Conservation (phyloP, 2,888 invertebrate species). For the Chrysodeixis includens region DNA sequence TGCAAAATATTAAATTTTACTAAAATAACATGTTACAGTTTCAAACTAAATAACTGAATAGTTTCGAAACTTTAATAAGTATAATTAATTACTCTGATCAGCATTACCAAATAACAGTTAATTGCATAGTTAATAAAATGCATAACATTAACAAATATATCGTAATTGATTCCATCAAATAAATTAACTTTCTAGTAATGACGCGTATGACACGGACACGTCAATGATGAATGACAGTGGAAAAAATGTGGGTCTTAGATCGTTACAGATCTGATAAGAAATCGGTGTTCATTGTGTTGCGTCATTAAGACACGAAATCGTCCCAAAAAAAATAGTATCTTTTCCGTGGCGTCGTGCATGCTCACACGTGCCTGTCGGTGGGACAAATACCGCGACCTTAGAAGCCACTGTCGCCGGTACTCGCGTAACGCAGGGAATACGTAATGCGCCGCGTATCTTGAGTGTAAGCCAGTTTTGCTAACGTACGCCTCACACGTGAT, state of each 20-base stretch:
- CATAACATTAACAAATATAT: not conserved
- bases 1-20: no score
- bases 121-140: not conserved
- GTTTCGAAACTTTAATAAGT: no score
- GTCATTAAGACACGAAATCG: slow-evolving; percentile 31
- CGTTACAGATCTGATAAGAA: slow-evolving; percentile 23
- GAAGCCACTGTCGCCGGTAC: slow-evolving; percentile 45
- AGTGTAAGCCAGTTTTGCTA: slow-evolving; percentile 54
- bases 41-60: not conserved
- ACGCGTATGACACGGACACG: not conserved
- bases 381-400: slow-evolving; percentile 55
- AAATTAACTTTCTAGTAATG: not conserved
- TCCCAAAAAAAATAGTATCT: slow-evolving; percentile 38
- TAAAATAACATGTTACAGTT: slow-evolving; percentile 7
- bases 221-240: slow-evolving; percentile 20
- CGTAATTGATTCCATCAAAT: not conserved
- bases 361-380: slow-evolving; percentile 49
- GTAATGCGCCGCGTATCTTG: slow-evolving; percentile 53
- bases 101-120: not conserved
- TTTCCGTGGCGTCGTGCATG: slow-evolving; percentile 36
- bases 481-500: slow-evolving; percentile 61
- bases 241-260: slow-evolving; percentile 35
- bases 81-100: not conserved
- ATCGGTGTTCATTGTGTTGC: slow-evolving; percentile 25
- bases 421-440: slow-evolving; percentile 53